Evolutionary conservation across 2,888 invertebrate genomes (phyloP), one percentile per base, ranked within the genome.

Genomic region (Drosophila anomelani): DNA sequence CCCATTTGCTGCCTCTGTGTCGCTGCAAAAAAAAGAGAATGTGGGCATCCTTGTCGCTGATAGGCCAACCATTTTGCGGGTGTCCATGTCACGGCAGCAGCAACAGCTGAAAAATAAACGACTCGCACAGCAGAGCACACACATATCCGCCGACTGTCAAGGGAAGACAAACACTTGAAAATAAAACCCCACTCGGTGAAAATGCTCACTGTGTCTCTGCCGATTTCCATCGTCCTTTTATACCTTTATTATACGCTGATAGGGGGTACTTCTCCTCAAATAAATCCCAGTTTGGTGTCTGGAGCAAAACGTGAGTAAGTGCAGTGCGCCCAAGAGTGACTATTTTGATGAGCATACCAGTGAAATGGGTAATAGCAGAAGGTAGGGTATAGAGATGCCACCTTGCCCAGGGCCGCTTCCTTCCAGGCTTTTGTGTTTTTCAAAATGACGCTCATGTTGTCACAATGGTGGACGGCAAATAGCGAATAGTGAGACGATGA

Each of bases 121-220:
- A 57, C 47, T 61, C 23, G 20, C 44, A 44, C 58, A 59, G 47
- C 58, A 53, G 41, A 20, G 10, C 13, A 5, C 36, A 36, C 13
- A 51, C 41, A 32, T 29, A 63, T 39, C 38, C 29, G 51, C 51
- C 51, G 15, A 17, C 38, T 51, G 29, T 39, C 44, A 62, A 36
- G 63, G 54, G 55, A 70, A 73, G 69, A 79, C 79, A 79, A 77
- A 71, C 82, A 81, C 81, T 82, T 75, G 76, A 81, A 81, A 71
- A 69, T 63, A 76, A 85, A 75, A 74, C 76, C 75, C 62, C 76
- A 81, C 80, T 80, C 69, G 78, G 73, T 55, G 26, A 36, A 46
- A 69, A 70, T 63, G 62, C 59, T 71, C 41, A 55, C 49, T 47
- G 46, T 55, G 49, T 55, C 38, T 74, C 61, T 15, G 20, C n/a